Base-by-base conservation (phyloP, 2,113 vertebrate species). In the Chionodraco myersi region DNA sequence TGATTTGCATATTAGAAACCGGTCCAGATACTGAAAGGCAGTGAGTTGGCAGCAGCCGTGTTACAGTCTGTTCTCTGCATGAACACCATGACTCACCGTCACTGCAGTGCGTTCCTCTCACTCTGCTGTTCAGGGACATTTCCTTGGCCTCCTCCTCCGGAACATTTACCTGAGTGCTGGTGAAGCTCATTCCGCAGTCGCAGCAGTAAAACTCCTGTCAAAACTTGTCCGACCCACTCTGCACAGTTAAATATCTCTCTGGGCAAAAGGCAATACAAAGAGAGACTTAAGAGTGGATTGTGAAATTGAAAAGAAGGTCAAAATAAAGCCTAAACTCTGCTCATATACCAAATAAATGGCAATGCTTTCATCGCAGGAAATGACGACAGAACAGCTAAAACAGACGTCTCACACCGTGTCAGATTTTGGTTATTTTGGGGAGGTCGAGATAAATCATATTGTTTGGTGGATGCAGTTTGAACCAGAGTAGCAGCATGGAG, bases 151-250 rank as follows among this genome's bases (percentile, higher is more conserved):
- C 16, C 0, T 36, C 2, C 58, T 75, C 34, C 6, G 3, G 36
- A 62, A 26, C 26, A 13, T 58, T 83, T 71, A 65, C 75, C 65
- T 1, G n/a, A 48, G 58, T 76, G 69, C 65, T 4, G 47, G 18
- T 63, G 75, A 79, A 74, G 74, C 80, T 89, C 88, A 89, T 91
- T 86, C 82, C 84, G 54, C 72, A 63, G 73, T 12, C 5, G 3
- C 53, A 26, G 67, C 82, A 63, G 72, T 64, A 83, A 61, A 75
- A 63, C 67, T 87, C 92, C 70, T 91, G 91, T 92, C 85, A 80
- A 87, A 93, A 93, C 92, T 82, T 91, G 90, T 78, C 68, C 11
- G 15, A 5, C 68, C 59, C 47, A 67, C 54, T 57, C 61, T 49
- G 44, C 49, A 49, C n/a, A 4, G 9, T 63, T 74, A 53, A 49